These are phyloP conservation scores for Kuschelorhynchus macadamiae DNA, from an alignment of 2,888 invertebrate species.

Conservation along the genomic window DNA sequence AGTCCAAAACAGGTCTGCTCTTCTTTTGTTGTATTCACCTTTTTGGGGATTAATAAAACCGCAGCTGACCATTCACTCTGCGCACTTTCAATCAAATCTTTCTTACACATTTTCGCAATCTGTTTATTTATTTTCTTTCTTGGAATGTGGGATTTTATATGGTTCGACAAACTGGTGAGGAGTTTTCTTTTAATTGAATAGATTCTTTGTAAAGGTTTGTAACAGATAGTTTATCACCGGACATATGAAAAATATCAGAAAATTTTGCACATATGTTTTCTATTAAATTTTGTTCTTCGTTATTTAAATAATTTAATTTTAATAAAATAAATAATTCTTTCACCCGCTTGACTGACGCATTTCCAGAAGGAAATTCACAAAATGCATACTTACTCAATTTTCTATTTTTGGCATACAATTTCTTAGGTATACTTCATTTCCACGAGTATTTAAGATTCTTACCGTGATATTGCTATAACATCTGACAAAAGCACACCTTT, in stretches of 20 bases:
- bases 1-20: neutral
- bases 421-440: neutral
- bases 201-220: constrained; percentile 22
- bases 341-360: constrained; percentile 2
- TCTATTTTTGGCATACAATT: neutral
- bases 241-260: constrained; percentile 23
- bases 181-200: neutral
- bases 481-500: too few relatives aligned
- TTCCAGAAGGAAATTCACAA: constrained; percentile 1
- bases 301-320: constrained; percentile 4
- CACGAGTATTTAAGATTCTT: constrained; percentile 7
- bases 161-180: neutral
- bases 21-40: too few relatives aligned
- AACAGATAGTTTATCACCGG: constrained; percentile 13
- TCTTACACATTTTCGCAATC: neutral
- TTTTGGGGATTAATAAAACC: neutral
- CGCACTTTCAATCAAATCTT: too few relatives aligned
- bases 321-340: constrained; percentile 15
- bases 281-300: constrained; percentile 2
- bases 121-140: neutral
- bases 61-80: too few relatives aligned
- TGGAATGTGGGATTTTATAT: neutral
- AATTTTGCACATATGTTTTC: constrained; percentile 22
- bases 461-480: too few relatives aligned
- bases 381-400: neutral